Evolutionary conservation across 1,140 invertebrate genomes (phyloP).

Genomic region (Chlorops oryzae): DNA sequence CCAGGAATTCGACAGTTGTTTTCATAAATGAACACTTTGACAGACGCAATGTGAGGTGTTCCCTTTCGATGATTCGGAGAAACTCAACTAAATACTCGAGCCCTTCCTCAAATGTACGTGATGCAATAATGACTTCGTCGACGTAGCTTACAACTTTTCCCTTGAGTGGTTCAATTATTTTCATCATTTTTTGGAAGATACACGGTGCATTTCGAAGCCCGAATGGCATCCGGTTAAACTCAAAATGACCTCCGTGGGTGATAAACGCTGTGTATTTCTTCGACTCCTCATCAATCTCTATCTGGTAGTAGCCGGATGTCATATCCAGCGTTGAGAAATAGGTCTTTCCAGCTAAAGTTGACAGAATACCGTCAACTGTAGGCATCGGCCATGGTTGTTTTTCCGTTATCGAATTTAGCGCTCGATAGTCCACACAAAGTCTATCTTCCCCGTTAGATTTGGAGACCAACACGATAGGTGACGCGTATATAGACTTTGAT

Average conservation of each 20-base stretch:
- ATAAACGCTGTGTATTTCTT: slow-evolving; percentile 47
- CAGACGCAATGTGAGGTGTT: slow-evolving; percentile 7
- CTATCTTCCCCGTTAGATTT: slow-evolving; percentile 13
- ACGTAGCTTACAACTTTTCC: slow-evolving; percentile 9
- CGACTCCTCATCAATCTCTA: slow-evolving; percentile 36
- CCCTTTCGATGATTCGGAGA: neutral
- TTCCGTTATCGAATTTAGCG: slow-evolving; percentile 43
- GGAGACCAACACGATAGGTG: slow-evolving; percentile 4
- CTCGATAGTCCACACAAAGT: slow-evolving; percentile 18
- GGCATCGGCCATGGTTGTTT: slow-evolving; percentile 52
- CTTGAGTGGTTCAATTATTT: slow-evolving; percentile 1
- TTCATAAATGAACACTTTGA: slow-evolving; percentile 8
- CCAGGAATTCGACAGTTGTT: neutral
- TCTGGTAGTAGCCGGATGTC: slow-evolving; percentile 49
- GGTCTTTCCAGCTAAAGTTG: slow-evolving; percentile 49
- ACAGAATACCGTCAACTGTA: too few relatives aligned
- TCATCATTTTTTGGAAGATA: slow-evolving; percentile 7
- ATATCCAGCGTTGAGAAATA: slow-evolving; percentile 47
- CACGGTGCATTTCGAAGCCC: slow-evolving; percentile 24
- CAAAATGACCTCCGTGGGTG: slow-evolving; percentile 26
- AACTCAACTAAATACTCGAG: neutral
- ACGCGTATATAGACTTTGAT: slow-evolving; percentile 6
- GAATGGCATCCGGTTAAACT: slow-evolving; percentile 27
- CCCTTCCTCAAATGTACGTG: neutral
- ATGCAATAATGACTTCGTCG: slow-evolving; percentile 6